Conservation (phyloP, 2,888 invertebrate genomes). For the Sclerodermus sp. region DNA sequence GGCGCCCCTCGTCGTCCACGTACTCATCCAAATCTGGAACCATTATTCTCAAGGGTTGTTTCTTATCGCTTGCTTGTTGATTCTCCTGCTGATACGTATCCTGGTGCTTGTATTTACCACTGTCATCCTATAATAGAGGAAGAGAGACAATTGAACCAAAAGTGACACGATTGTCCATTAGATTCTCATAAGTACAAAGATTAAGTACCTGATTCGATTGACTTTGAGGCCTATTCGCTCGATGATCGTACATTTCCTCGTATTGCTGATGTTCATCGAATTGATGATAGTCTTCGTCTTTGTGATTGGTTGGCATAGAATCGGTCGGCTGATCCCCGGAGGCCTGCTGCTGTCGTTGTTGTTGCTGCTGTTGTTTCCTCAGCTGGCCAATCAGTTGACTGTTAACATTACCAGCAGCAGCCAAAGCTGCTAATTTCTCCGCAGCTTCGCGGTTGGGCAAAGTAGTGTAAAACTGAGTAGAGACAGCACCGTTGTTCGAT, state of each 20-base stretch:
- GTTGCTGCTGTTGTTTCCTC: slow-evolving; percentile 36
- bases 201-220: neutral
- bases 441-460: slow-evolving; percentile 67
- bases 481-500: slow-evolving; percentile 47
- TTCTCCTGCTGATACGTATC: slow-evolving; percentile 37
- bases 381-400: slow-evolving; percentile 45
- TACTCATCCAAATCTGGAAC: slow-evolving; percentile 58
- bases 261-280: slow-evolving; percentile 7
- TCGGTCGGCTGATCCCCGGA: slow-evolving; percentile 22
- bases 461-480: slow-evolving; percentile 61
- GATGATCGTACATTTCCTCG: neutral
- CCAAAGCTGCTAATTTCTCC: slow-evolving; percentile 64
- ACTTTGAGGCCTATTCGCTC: too few relatives aligned
- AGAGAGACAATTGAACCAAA: too few relatives aligned
- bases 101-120: slow-evolving; percentile 13
- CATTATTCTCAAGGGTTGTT: slow-evolving; percentile 58
- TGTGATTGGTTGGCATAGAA: slow-evolving; percentile 43
- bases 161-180: too few relatives aligned
- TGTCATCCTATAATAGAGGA: slow-evolving; percentile 14
- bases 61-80: slow-evolving; percentile 43
- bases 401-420: slow-evolving; percentile 62
- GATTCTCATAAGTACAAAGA: neutral
- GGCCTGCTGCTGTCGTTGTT: slow-evolving; percentile 19
- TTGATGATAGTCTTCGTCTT: slow-evolving; percentile 35
- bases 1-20: slow-evolving; percentile 41